These are phyloP conservation scores for Microcebus murinus DNA, from an alignment of 2,113 vertebrate species.

Conservation along the genomic window DNA sequence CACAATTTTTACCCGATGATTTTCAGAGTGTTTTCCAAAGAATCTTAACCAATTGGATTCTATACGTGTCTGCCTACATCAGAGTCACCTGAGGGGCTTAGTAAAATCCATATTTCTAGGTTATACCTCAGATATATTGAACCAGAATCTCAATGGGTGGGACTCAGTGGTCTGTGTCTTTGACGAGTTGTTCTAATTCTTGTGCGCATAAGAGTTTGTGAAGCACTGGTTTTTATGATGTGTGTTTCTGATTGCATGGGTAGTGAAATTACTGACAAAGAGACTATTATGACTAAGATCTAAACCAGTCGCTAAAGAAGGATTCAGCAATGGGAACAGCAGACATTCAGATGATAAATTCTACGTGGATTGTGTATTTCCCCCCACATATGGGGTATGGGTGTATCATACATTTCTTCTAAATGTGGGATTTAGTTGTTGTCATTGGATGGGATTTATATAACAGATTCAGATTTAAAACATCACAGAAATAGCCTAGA, in stretches of 20 bases:
- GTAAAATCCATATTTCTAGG: not conserved
- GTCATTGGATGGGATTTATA: not conserved
- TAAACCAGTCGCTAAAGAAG: not conserved
- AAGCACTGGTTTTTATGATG: not conserved
- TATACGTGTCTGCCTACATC: not conserved
- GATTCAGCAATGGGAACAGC: not conserved
- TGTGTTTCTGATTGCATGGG: not conserved
- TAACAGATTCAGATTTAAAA: conserved; percentile 3
- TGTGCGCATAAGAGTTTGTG: not conserved
- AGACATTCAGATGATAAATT: not conserved
- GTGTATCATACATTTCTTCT: not conserved
- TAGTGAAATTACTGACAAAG: not conserved
- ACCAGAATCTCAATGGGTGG: not conserved
- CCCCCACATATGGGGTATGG: not conserved
- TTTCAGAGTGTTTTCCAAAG: not conserved
- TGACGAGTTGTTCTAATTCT: not conserved
- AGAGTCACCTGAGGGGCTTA: not conserved
- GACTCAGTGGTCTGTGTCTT: not conserved
- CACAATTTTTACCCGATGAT: not conserved
- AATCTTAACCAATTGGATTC: not conserved
- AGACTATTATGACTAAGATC: not conserved
- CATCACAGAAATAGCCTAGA: not conserved
- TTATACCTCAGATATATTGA: not conserved
- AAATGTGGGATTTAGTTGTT: not conserved
- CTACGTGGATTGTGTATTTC: not conserved